Evolutionary conservation across 2,113 vertebrate species (phyloP).

Genomic region (Aviceda subcristata): DNA sequence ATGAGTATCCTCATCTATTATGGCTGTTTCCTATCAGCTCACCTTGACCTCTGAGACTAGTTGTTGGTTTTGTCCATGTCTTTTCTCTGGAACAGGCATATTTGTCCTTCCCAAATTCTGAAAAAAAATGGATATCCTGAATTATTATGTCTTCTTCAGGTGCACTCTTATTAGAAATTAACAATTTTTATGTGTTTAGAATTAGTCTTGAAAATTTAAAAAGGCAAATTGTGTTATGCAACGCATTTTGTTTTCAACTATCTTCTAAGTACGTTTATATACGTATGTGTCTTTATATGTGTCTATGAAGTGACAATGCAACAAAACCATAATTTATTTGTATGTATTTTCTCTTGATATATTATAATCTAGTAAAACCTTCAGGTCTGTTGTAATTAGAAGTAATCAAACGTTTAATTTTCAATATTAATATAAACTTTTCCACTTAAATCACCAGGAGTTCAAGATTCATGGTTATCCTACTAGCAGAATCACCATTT

Average conservation of each 20-base stretch:
- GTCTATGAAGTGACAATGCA: neutral
- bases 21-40: neutral
- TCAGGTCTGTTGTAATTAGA: neutral
- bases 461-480: neutral
- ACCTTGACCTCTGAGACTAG: neutral
- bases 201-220: neutral
- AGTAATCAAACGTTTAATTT: neutral
- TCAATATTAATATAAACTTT: neutral
- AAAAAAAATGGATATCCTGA: neutral
- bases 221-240: neutral
- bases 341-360: neutral
- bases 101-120: neutral
- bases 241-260: neutral
- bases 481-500: neutral
- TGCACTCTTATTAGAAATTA: neutral
- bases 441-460: neutral
- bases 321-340: neutral
- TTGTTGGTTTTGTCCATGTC: neutral
- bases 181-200: neutral
- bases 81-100: neutral
- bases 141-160: neutral
- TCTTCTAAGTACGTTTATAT: neutral
- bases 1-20: neutral
- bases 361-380: neutral
- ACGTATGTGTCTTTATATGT: neutral